phyloP scores from a whole-genome alignment of 1,140 invertebrate genomes.

The Platyscapa corneri region DNA sequence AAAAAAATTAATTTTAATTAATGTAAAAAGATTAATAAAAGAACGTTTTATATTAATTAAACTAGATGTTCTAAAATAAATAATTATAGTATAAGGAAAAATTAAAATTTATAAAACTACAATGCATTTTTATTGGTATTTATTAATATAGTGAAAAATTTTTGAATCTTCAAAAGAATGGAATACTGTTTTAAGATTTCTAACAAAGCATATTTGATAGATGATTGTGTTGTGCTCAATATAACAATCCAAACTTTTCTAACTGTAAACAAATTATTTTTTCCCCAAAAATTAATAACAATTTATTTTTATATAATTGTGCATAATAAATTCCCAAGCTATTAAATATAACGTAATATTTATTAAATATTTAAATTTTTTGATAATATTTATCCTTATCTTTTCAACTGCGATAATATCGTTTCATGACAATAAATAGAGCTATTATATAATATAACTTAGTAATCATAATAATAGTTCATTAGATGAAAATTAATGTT shows the following conservation, averaged over 20 bases:
- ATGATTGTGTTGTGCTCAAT: conserved; percentile 55
- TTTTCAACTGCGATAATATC: conserved; percentile 53
- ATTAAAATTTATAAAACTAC: not conserved
- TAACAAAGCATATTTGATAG: conserved; percentile 66
- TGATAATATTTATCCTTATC: conserved; percentile 29
- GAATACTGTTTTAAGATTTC: conserved; percentile 55
- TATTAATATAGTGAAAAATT: conserved; percentile 42
- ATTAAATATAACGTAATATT: conserved; percentile 54
- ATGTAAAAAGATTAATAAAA: not conserved
- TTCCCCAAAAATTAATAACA: conserved; percentile 35
- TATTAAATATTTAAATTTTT: conserved; percentile 10
- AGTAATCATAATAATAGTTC: conserved; percentile 55
- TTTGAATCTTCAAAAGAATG: conserved; percentile 42
- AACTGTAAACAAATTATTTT: conserved; percentile 21
- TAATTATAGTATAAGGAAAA: not conserved
- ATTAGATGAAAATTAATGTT: conserved; percentile 34
- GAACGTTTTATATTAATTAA: not conserved
- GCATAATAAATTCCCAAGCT: conserved; percentile 57
- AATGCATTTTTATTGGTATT: conserved; percentile 30
- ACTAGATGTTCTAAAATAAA: not conserved
- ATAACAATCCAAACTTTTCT: conserved; percentile 58
- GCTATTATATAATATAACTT: conserved; percentile 41
- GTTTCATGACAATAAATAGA: conserved; percentile 56
- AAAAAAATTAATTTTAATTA: too few relatives aligned
- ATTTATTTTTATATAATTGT: conserved; percentile 46